Base-by-base conservation (phyloP, 2,888 invertebrate species). In the Cheilosia pagana region DNA sequence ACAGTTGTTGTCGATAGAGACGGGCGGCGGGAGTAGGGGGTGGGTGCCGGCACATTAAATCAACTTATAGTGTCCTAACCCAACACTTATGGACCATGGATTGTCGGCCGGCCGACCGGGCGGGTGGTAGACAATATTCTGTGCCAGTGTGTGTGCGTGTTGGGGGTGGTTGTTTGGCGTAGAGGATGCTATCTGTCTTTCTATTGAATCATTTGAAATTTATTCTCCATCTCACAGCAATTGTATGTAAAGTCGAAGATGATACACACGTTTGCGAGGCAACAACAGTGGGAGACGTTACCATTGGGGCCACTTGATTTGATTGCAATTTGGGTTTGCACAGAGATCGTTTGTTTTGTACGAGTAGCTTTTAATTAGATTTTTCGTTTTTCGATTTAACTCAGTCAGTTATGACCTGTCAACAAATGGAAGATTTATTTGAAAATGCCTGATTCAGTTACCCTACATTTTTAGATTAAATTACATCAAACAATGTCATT, bases 51-150 rank as follows among this genome's bases (percentile, higher is more conserved):
- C 79, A 81, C 85, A 85, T 85, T 85, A 85, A 81, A 85, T 79
- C 75, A 85, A 85, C 85, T 85, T 85, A 85, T 76, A 81, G 81
- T 79, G 81, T 76, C 85, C 85, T 85, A 85, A 81, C 85, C 81
- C 76, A 85, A 85, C 85, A 85, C 85, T 85, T 79, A 85, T 81
- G 85, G 85, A 85, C 65, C 79, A 76, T n/a, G 68, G 65, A 59
- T 28, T 68, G 52, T 55, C 10, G 12, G 43, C 28, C 25, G 55
- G 35, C 16, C 3, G 53, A n/a, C 23, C 19, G n/a, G 48, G 52
- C 19, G 52, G 70, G 39, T 43, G 39, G 65, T 14, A 41, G n/a
- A 45, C 45, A 63, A 3, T 25, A 43, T 55, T 45, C 21, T 55
- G 45, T 59, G 28, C 10, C 57, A 72, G 65, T 82, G 41, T 78